Evolutionary conservation across 2,797 vertebrate genomes (phyloP).

Genomic region (Megaceryle alcyon): DNA sequence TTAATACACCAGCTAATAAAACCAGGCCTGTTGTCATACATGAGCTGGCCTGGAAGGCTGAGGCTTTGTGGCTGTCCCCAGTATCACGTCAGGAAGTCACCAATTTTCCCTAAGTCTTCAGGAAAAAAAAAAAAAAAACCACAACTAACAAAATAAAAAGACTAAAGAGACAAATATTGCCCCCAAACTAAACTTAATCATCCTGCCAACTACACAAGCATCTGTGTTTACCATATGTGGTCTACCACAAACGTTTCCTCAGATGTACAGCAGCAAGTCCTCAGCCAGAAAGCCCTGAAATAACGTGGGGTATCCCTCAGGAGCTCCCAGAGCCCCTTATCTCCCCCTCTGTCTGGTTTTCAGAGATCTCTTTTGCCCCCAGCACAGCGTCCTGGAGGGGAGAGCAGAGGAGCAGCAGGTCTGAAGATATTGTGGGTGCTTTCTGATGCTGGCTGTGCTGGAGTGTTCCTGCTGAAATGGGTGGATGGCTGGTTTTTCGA

Average conservation of each 20-base stretch:
- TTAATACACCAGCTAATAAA: not conserved
- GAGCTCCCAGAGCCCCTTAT: not conserved
- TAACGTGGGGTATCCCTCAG: fast-evolving
- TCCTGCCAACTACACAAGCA: not conserved
- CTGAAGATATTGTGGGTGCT: not conserved
- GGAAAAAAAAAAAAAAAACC: not conserved
- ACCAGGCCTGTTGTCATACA: not conserved
- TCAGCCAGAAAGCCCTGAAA: not conserved
- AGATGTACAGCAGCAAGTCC: not conserved
- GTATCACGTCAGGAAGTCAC: fast-evolving
- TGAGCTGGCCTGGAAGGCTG: not conserved
- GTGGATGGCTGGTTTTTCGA: no score
- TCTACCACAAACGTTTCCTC: not conserved
- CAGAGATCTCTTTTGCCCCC: not conserved
- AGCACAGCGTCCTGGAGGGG: not conserved
- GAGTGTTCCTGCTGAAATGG: no score
- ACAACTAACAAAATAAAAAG: no score
- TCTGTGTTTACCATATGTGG: slow-evolving; percentile 47
- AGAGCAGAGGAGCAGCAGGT: not conserved
- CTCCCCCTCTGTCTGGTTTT: not conserved
- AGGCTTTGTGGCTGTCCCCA: not conserved
- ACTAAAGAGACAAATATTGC: not conserved
- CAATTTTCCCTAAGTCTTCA: not conserved
- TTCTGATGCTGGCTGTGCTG: no score
- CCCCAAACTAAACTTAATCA: not conserved